Evolutionary conservation across 2,888 invertebrate genomes (phyloP).

Genomic region (Leptopilina syphax): DNA sequence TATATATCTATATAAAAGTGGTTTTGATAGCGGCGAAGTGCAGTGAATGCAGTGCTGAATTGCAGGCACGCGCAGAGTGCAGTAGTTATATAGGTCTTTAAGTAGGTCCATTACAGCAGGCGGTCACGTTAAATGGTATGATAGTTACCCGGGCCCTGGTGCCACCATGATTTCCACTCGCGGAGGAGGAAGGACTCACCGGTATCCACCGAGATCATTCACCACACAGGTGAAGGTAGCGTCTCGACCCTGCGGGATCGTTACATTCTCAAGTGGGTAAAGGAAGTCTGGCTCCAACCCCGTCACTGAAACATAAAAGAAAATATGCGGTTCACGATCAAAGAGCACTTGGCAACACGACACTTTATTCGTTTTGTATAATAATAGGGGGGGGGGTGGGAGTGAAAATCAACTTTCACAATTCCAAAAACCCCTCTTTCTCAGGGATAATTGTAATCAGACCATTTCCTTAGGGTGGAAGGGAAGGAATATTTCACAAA

Average conservation of each 20-base stretch:
- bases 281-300: constrained; percentile 90
- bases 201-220: constrained; percentile 87
- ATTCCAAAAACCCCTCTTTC: constrained; percentile 8
- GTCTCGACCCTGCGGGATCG: constrained; percentile 89
- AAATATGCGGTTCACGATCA: constrained; percentile 16
- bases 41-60: constrained; percentile 72
- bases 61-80: constrained; percentile 70
- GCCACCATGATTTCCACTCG: constrained; percentile 75
- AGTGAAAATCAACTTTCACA: constrained; percentile 2
- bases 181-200: constrained; percentile 86
- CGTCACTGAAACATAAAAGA: constrained; percentile 78
- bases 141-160: constrained; percentile 76
- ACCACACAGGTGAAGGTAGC: constrained; percentile 91
- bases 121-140: constrained; percentile 71
- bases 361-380: neutral
- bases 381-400: too few relatives aligned
- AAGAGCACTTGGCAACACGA: constrained; percentile 21
- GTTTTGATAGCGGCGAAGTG: constrained; percentile 69
- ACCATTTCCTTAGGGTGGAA: neutral
- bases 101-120: constrained; percentile 71
- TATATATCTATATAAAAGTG: constrained; percentile 42
- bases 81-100: constrained; percentile 62
- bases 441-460: constrained; percentile 1
- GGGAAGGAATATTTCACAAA: too few relatives aligned
- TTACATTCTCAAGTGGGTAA: constrained; percentile 89